Evolutionary conservation across 2,797 vertebrate species (phyloP).

Genomic region (Pantherophis vulpinus): DNA sequence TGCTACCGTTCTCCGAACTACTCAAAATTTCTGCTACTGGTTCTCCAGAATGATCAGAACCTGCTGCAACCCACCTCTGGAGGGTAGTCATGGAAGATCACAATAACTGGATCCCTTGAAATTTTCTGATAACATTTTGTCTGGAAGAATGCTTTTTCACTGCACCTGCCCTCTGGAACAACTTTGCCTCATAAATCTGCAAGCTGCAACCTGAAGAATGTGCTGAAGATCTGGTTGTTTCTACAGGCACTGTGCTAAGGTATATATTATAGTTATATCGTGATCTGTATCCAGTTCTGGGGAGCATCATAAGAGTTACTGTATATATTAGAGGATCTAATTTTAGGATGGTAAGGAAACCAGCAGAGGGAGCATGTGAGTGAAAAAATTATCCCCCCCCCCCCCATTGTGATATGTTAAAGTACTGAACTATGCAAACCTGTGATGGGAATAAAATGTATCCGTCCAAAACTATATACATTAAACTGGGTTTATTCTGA

Average conservation of each 20-base stretch:
- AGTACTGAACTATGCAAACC: neutral
- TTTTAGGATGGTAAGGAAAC: neutral
- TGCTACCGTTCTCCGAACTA: too few species aligned
- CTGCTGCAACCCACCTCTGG: neutral
- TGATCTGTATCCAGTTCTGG: neutral
- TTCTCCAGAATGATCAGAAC: too few species aligned
- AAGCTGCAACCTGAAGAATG: neutral
- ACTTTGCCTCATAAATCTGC: neutral
- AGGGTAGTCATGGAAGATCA: neutral
- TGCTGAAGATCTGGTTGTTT: neutral
- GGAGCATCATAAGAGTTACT: neutral
- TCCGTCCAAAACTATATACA: neutral
- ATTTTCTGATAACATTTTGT: neutral
- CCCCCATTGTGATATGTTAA: neutral
- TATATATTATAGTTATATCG: neutral
- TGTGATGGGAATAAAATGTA: neutral
- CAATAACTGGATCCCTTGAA: neutral
- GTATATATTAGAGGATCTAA: neutral
- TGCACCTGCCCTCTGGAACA: neutral
- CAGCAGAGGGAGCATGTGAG: constrained; percentile 31
- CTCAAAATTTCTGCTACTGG: too few species aligned
- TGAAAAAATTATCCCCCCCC: neutral
- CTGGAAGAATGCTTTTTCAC: neutral
- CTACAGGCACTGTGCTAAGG: neutral
- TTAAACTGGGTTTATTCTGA: neutral